A percentile compares a stretch with the other conserved stretches of the same genome.
phyloP scores from a whole-genome alignment of 1,140 invertebrate genomes.

The Orchestia grillus region DNA sequence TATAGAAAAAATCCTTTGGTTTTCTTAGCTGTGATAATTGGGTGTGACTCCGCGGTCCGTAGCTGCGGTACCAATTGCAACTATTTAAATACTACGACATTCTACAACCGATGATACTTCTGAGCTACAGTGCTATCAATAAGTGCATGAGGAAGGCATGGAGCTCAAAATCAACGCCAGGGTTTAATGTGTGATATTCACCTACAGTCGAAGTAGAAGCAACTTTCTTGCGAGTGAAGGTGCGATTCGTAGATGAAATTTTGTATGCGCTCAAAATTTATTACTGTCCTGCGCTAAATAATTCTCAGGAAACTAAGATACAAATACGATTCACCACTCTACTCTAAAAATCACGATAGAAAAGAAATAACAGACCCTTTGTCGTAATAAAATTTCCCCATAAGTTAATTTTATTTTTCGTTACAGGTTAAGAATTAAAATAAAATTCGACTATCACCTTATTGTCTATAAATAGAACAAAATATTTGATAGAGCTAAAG shows the following conservation, averaged over 20 bases:
- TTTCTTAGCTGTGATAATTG: neutral
- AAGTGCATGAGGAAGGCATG: neutral
- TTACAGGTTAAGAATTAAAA: neutral
- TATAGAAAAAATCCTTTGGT: slow-evolving; percentile 35
- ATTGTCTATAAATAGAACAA: neutral
- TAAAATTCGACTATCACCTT: neutral
- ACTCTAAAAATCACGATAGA: no score
- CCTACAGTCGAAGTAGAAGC: no score
- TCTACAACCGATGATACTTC: neutral
- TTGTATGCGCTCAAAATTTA: neutral
- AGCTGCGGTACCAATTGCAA: neutral
- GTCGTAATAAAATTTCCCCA: no score
- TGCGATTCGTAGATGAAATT: neutral
- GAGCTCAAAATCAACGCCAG: neutral
- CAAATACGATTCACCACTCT: no score
- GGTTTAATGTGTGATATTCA: neutral
- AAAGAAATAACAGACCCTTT: no score
- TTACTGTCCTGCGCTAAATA: neutral
- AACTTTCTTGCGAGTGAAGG: no score
- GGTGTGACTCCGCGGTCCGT: neutral
- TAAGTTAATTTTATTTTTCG: neutral
- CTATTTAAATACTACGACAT: neutral
- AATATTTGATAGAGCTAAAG: neutral
- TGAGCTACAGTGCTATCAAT: neutral
- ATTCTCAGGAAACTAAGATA: no score